Conservation (phyloP, 2,113 vertebrate species). For the Eulemur macaco region DNA sequence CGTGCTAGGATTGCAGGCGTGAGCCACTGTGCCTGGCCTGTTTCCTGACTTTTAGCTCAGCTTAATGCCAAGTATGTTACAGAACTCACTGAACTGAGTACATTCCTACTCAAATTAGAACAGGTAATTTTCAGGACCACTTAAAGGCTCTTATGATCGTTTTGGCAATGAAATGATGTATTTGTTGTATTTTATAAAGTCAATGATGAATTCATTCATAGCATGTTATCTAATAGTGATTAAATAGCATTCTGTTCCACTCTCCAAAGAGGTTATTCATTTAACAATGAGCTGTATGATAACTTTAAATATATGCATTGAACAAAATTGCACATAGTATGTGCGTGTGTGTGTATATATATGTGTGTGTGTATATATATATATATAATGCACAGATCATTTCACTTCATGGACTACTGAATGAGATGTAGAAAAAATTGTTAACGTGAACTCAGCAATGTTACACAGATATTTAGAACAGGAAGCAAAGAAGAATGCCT, state of each 20-base stretch:
- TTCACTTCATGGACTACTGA: not conserved
- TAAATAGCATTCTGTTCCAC: not conserved
- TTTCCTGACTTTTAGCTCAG: conserved; percentile 23
- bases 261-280: not conserved
- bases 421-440: not conserved
- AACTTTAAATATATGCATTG: not conserved
- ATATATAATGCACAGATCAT: not conserved
- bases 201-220: conserved; percentile 16
- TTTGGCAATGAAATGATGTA: conserved; percentile 29
- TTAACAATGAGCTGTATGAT: not conserved
- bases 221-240: not conserved
- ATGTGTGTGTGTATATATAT: no score
- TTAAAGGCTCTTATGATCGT: not conserved
- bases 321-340: not conserved
- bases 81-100: not conserved
- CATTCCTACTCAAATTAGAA: not conserved
- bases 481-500: conserved; percentile 59
- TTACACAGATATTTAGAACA: conserved; percentile 45
- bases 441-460: conserved; percentile 20
- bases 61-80: not conserved
- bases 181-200: conserved; percentile 42
- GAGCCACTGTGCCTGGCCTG: no score
- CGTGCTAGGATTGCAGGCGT: no score
- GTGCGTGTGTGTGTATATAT: no score
- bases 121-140: conserved; percentile 41